Evolutionary conservation across 2,888 invertebrate genomes (phyloP).

Genomic region (Lagria hirta): DNA sequence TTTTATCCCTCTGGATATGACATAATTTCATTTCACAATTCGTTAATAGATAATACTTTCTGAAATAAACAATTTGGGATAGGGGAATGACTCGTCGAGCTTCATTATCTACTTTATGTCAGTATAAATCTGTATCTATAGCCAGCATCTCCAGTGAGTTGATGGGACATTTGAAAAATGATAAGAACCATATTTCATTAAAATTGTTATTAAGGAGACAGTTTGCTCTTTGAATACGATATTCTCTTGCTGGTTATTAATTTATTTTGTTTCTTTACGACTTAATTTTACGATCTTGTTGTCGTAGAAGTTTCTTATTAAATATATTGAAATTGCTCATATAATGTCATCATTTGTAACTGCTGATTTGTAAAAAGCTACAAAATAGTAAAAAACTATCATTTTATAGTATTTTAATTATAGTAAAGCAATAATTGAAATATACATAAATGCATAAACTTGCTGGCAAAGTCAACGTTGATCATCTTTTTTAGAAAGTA

Average conservation of each 20-base stretch:
- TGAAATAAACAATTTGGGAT: slow-evolving; percentile 9
- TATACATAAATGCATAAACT: too few species aligned
- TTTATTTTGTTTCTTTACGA: slow-evolving; percentile 24
- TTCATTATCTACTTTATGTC: slow-evolving; percentile 24
- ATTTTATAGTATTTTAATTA: too few species aligned
- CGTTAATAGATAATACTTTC: slow-evolving; percentile 22
- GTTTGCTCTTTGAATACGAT: slow-evolving; percentile 19
- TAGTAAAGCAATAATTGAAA: too few species aligned
- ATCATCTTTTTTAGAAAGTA: too few species aligned
- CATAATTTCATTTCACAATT: slow-evolving; percentile 23
- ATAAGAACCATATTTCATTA: slow-evolving; percentile 24
- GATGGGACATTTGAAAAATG: slow-evolving; percentile 28
- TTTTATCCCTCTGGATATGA: slow-evolving; percentile 20
- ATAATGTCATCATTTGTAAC: too few species aligned
- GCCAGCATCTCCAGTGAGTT: slow-evolving; percentile 7
- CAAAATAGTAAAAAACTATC: too few species aligned
- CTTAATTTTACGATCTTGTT: slow-evolving; percentile 27
- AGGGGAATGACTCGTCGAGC: slow-evolving; percentile 12
- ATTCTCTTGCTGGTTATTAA: slow-evolving; percentile 25
- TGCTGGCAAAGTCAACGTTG: too few species aligned
- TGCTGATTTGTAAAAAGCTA: too few species aligned
- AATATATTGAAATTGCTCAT: too few species aligned
- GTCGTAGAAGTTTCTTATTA: too few species aligned
- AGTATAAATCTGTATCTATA: slow-evolving; percentile 22
- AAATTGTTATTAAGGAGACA: slow-evolving; percentile 12